phyloP scores from a whole-genome alignment of 2,797 vertebrate species.

The Enteromius mattozi region DNA sequence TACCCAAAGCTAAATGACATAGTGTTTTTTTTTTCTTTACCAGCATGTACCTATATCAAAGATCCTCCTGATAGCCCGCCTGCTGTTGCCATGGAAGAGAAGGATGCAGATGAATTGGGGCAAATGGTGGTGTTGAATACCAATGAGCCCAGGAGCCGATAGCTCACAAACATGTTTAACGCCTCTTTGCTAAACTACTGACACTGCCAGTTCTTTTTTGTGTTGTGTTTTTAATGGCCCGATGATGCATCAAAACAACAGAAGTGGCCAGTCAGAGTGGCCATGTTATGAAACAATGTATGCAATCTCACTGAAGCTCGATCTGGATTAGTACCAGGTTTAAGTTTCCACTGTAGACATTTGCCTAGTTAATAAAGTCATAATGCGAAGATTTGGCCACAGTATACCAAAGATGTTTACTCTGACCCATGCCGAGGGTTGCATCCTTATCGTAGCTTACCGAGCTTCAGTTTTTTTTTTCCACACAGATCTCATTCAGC shows the following conservation, averaged over 20 bases:
- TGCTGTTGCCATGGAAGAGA: constrained; percentile 88
- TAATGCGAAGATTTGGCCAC: constrained; percentile 39
- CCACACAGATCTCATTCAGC: constrained; percentile 47
- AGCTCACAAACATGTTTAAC: constrained; percentile 67
- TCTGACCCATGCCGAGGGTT: constrained; percentile 47
- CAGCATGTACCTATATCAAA: constrained; percentile 88
- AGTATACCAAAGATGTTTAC: constrained; percentile 49
- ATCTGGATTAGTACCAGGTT: constrained; percentile 24
- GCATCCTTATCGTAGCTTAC: constrained; percentile 47
- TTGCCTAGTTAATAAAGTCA: constrained; percentile 48
- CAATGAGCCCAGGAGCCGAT: constrained; percentile 83
- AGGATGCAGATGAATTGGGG: constrained; percentile 91
- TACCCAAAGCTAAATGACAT: constrained; percentile 76
- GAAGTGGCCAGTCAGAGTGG: constrained; percentile 25
- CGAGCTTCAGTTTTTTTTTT: constrained; percentile 28
- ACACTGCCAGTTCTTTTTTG: constrained; percentile 26
- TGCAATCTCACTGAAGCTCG: not conserved
- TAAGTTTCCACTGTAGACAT: constrained; percentile 23
- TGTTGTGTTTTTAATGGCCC: constrained; percentile 21
- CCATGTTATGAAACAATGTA: not conserved
- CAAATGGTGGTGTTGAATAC: constrained; percentile 88
- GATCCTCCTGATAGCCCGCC: constrained; percentile 87
- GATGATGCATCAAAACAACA: constrained; percentile 20
- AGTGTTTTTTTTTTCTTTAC: constrained; percentile 69
- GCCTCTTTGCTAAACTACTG: constrained; percentile 14